Evolutionary conservation across 2,797 vertebrate species (phyloP), one percentile per base, ranked within the genome.

Genomic region (Diplodus sargus): DNA sequence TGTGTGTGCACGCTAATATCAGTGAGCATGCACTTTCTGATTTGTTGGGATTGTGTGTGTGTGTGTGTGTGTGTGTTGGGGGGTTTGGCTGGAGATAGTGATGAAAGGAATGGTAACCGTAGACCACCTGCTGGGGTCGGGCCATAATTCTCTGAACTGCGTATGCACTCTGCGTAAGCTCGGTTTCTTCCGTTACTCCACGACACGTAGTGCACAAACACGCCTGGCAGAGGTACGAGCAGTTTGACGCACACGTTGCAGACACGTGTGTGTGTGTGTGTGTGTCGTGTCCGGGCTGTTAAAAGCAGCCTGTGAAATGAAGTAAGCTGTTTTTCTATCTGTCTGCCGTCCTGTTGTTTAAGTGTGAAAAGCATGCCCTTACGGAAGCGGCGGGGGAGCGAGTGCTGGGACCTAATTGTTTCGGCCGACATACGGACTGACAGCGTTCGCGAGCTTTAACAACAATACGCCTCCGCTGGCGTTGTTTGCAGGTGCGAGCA

Each of bases 51-150:
- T 59, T 86, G 60, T 30, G 77, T 67, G 71, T 34, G 53, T 67
- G 9, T 69, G 83, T 61, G 65, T 64, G 70, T 43, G 57, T 49
- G 30, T 28, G 25, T 52, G 82, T 68, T 45, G 72, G 28, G 76
- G 0, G 91, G 90, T 93, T 96, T 94, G 94, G 95, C 96, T 95
- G 94, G 93, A 86, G 89, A 89, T 90, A 84, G 94, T 93, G 96
- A 96, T 97, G 95, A 97, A 96, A 96, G 95, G 95, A 95, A 95
- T 95, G 94, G 95, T 96, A 95, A 96, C 95, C 90, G 92, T 93
- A 94, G 92, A 95, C 96, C 95, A 95, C 95, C 94, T 95, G 94
- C 95, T 95, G 94, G 92, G 94, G 93, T 93, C 67, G 57, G 73
- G 66, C 81, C 65, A 34, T 89, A 86, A 84, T 83, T 95, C 95